Base-by-base conservation (phyloP, 2,888 invertebrate genomes). In the Drosophila picticornis region DNA sequence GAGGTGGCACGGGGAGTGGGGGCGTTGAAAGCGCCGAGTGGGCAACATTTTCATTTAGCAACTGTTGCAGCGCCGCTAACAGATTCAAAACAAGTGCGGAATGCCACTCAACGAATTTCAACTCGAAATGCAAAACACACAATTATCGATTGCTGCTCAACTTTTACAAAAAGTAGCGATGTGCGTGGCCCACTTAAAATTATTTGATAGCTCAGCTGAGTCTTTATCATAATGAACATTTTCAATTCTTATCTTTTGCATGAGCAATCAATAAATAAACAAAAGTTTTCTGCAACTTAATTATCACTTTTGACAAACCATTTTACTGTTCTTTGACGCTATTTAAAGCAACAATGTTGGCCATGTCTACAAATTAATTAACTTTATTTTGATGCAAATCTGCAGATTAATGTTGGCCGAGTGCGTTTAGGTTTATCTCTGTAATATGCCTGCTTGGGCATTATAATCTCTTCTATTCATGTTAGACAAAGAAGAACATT, bases 21-120 rank as follows among this genome's bases (percentile, higher is more conserved):
- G 3, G 11, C 4, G 51, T 10, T 6, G 27, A 50, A 51, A 27
- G n/a, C 50, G 62, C 38, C 11, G 34, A 51, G 64, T 66, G 43
- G 66, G 40, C 43, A 22, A 4, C 22, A 4, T 22, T 43, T 22
- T 11, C 43, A 11, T 22, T 5, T 11, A 22, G 5, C 22, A n/a
- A 40, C n/a, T 40, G n/a, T 10, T n/a, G n/a, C 40, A 22, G 22
- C 22, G 7, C 22, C 50, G 25, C 38, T 31, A 36, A 66, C 31
- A 38, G 53, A 27, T 46, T 22, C 36, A n/a, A n/a, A 22, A 27
- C 38, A 36, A 25, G 67, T 38, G 36, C n/a, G 36, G 34, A 19
- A 66, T 50, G 50, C 16, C 32, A 19, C 19, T 4, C 25, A 40
- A 27, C 13, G 5, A 34, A 16, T 34, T 10, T 4, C 1, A 34